Conservation (phyloP, 2,113 vertebrate species). For the Candoia aspera region DNA sequence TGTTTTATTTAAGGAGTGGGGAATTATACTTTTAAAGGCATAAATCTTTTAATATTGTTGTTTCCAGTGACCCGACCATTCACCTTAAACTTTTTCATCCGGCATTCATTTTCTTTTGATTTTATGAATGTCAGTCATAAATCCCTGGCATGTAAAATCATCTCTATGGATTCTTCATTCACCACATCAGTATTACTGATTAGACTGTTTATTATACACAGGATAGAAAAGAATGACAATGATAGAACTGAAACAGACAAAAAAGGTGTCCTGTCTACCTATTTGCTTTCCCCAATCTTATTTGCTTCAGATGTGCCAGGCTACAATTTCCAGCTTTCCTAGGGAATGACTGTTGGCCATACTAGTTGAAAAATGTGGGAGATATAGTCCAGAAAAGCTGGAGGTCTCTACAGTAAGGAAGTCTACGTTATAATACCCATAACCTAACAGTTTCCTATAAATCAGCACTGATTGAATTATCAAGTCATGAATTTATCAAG, state of each 20-base stretch:
- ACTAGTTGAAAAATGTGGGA: neutral
- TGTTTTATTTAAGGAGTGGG: slow-evolving; percentile 68
- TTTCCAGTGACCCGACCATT: slow-evolving; percentile 60
- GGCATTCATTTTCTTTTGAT: slow-evolving; percentile 60
- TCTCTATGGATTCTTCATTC: slow-evolving; percentile 36
- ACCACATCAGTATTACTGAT: slow-evolving; percentile 50
- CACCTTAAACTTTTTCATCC: slow-evolving; percentile 41
- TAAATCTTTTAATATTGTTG: slow-evolving; percentile 70
- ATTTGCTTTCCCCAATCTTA: neutral
- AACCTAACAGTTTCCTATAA: neutral
- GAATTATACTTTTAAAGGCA: slow-evolving; percentile 71
- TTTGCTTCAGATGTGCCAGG: neutral
- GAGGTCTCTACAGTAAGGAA: neutral
- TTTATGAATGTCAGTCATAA: slow-evolving; percentile 57
- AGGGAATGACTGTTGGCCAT: neutral
- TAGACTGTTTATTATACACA: slow-evolving; percentile 9
- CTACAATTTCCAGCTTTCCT: neutral
- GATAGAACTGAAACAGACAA: neutral
- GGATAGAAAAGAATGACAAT: neutral
- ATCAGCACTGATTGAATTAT: neutral
- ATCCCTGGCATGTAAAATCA: slow-evolving; percentile 50
- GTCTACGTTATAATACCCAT: neutral
- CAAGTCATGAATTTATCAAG: neutral
- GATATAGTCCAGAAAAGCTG: neutral
- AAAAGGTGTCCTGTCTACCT: neutral